Base-by-base conservation (phyloP, 2,113 vertebrate species). In the Oophaga pumilio region DNA sequence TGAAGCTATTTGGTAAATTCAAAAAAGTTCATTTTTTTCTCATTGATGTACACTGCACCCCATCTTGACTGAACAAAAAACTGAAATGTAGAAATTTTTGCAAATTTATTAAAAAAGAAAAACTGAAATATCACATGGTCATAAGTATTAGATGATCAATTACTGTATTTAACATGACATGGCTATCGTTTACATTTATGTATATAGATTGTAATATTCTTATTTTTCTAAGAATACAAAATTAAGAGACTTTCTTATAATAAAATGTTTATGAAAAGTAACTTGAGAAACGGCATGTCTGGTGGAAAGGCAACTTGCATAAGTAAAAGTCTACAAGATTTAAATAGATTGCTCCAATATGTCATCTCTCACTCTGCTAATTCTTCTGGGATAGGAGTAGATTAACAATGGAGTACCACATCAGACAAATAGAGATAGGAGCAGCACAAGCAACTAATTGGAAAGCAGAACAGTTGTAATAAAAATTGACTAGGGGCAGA, bases 401-500 rank as follows among this genome's bases (percentile, higher is more conserved):
- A 64, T 50, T 64, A 66, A 82, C 79, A 49, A 62, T 7, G 17
- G 60, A 82, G n/a, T 52, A 68, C 8, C 56, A 62, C 33, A 66
- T 60, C 80, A 82, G 60, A 66, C 79, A 82, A 52, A 20, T 15
- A 68, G 12, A 64, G 60, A 50, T 62, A n/a, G 26, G 28, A 82
- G 13, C 80, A 50, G 33, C 12, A 17, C 33, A 82, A 66, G 50
- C 80, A 76, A 80, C 56, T 82, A 66, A 82, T 82, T 82, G 60
- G 33, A 68, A 52, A 82, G 80, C 64, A 66, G 60, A 49, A 82
- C 13, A 49, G 6, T 49, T 50, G 60, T 52, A 82, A 66, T 82
- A 66, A 50, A 82, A 66, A 82, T 62, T 82, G 80, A 66, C 80
- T 82, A 8, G 17, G 20, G 60, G 43, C 80, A 66, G 80, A 64